Percentiles rank a stretch among this genome's conserved stretches.
Conservation (phyloP, 1,140 invertebrate genomes). For the Drosophila dunni region DNA sequence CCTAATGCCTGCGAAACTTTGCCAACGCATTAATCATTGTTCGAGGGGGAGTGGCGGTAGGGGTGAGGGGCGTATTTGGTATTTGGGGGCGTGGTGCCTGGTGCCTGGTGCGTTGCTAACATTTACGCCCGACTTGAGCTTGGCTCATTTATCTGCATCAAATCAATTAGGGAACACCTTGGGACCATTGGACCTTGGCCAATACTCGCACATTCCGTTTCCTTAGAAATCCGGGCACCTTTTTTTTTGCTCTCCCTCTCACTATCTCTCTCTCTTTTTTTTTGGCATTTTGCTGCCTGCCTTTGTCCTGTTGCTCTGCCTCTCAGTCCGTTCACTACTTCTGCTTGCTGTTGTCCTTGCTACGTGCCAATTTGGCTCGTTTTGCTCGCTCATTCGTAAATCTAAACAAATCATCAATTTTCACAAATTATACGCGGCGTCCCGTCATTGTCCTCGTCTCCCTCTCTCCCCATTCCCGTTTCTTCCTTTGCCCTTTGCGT, state of each 20-base stretch:
- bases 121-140: slow-evolving; percentile 33
- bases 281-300: slow-evolving; percentile 5
- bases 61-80: not conserved
- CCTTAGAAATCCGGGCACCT: slow-evolving; percentile 32
- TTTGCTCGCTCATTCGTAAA: slow-evolving; percentile 82
- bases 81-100: too few relatives aligned
- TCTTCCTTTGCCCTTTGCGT: not conserved
- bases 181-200: slow-evolving; percentile 42
- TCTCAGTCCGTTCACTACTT: too few relatives aligned
- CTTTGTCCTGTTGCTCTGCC: slow-evolving; percentile 12
- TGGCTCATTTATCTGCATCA: slow-evolving; percentile 79
- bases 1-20: slow-evolving; percentile 26
- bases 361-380: slow-evolving; percentile 80
- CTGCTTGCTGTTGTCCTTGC: slow-evolving; percentile 39
- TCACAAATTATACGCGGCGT: slow-evolving; percentile 76
- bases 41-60: slow-evolving; percentile 44
- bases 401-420: slow-evolving; percentile 84
- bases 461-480: not conserved
- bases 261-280: slow-evolving; percentile 4
- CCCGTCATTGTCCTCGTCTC: slow-evolving; percentile 1
- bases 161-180: slow-evolving; percentile 78
- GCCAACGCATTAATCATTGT: slow-evolving; percentile 73
- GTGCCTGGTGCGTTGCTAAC: not conserved
- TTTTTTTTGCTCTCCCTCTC: slow-evolving; percentile 47
- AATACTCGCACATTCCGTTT: slow-evolving; percentile 27